Percentiles rank a stretch among this genome's conserved stretches.
These are phyloP conservation scores for Cheiracanthium punctorium DNA, from an alignment of 2,888 invertebrate genomes.

Conservation along the genomic window DNA sequence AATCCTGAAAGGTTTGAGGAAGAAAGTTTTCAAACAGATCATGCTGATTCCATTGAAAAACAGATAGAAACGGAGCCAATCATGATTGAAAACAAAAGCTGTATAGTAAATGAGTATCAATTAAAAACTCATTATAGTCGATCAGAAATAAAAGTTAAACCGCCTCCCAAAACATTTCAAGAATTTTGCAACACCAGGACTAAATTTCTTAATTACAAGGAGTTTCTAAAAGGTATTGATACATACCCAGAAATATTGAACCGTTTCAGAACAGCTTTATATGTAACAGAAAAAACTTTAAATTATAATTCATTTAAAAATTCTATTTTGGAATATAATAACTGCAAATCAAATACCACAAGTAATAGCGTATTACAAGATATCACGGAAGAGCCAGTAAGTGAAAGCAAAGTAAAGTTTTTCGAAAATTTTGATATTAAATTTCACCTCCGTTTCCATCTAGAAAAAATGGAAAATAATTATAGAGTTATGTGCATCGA, in stretches of 20 bases:
- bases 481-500: constrained; percentile 41
- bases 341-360: background rate
- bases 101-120: constrained; percentile 28
- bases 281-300: constrained; percentile 51
- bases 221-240: constrained; percentile 21
- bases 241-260: constrained; percentile 24
- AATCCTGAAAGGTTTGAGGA: constrained; percentile 13
- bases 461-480: constrained; percentile 22
- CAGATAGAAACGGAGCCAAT: constrained; percentile 32
- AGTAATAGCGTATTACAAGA: background rate
- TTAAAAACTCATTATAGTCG: constrained; percentile 35
- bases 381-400: background rate
- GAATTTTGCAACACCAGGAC: constrained; percentile 28
- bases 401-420: background rate
- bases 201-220: constrained; percentile 41
- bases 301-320: constrained; percentile 47
- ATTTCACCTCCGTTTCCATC: constrained; percentile 27
- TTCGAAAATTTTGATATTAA: background rate
- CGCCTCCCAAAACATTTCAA: constrained; percentile 28
- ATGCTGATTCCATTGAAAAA: background rate
- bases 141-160: constrained; percentile 13
- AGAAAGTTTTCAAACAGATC: constrained; percentile 21
- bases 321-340: constrained; percentile 34
- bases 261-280: constrained; percentile 31
- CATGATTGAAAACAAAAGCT: constrained; percentile 6